A percentile compares a stretch with the other conserved stretches of the same genome.
phyloP scores from a whole-genome alignment of 1,140 invertebrate species.

The Trichonephila inaurata region DNA sequence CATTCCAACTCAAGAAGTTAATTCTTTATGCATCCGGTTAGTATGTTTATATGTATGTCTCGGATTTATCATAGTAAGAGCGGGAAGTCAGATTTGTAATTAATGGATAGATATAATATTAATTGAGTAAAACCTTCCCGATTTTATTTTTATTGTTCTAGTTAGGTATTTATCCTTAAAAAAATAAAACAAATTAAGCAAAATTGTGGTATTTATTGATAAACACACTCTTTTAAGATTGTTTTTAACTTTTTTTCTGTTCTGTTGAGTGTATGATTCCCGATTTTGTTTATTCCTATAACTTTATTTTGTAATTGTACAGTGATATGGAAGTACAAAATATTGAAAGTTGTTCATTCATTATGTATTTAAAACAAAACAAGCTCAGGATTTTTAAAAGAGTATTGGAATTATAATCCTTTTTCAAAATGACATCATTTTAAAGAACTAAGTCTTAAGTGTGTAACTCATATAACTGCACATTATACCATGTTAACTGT shows the following conservation, averaged over 20 bases:
- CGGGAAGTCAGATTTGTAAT: not conserved
- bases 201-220: not conserved
- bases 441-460: not conserved
- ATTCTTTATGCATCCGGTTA: not conserved
- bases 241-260: no score
- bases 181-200: not conserved
- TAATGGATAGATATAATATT: not conserved
- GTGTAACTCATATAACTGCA: no score
- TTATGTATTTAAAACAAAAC: not conserved
- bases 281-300: no score
- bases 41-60: not conserved
- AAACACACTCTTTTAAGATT: no score
- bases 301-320: no score
- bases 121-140: not conserved
- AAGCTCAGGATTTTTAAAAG: not conserved
- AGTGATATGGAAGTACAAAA: no score
- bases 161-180: no score
- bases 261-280: no score
- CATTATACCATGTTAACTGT: no score
- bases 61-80: not conserved
- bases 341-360: no score
- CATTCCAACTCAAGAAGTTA: not conserved
- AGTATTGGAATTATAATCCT: not conserved
- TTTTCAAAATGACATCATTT: no score
- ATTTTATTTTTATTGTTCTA: no score